A percentile compares a stretch with the other conserved stretches of the same genome.
These are phyloP conservation scores for Zelostemma sp. DNA, from an alignment of 1,140 invertebrate species.

Conservation along the genomic window DNA sequence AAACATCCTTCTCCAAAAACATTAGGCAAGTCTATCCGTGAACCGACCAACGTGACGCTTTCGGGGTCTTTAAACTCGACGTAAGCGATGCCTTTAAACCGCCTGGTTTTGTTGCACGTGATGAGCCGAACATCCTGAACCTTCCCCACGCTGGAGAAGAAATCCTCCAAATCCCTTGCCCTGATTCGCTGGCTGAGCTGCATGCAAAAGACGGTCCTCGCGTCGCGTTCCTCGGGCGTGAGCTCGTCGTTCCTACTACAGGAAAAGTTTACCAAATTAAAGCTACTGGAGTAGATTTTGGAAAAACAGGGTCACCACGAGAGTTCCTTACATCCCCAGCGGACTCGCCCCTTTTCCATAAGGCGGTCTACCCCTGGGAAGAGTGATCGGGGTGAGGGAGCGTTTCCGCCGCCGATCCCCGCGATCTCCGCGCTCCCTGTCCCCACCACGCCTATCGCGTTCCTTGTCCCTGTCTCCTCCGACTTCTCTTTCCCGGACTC, in stretches of 20 bases:
- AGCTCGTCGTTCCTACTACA: constrained; percentile 76
- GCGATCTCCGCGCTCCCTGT: too few relatives aligned
- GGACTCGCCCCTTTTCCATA: background rate
- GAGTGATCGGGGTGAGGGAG: too few relatives aligned
- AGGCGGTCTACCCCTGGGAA: constrained; percentile 58
- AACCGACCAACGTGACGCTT: constrained; percentile 92
- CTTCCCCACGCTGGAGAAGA: constrained; percentile 99
- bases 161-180: constrained; percentile 97
- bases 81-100: constrained; percentile 99
- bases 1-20: too few relatives aligned
- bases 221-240: constrained; percentile 97
- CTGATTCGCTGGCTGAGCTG: constrained; percentile 94
- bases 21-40: too few relatives aligned
- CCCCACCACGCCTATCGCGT: constrained; percentile 33
- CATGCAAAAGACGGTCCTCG: constrained; percentile 98
- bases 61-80: constrained; percentile 99
- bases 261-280: constrained; percentile 5
- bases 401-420: too few relatives aligned
- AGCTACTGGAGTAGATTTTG: constrained; percentile 4
- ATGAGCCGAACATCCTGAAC: constrained; percentile 98
- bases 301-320: too few relatives aligned
- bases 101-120: constrained; percentile 97
- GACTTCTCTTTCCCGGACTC: too few relatives aligned
- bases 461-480: constrained; percentile 64
- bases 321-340: background rate